Base-by-base conservation (phyloP, 2,113 vertebrate species). In the Xiphias gladius region DNA sequence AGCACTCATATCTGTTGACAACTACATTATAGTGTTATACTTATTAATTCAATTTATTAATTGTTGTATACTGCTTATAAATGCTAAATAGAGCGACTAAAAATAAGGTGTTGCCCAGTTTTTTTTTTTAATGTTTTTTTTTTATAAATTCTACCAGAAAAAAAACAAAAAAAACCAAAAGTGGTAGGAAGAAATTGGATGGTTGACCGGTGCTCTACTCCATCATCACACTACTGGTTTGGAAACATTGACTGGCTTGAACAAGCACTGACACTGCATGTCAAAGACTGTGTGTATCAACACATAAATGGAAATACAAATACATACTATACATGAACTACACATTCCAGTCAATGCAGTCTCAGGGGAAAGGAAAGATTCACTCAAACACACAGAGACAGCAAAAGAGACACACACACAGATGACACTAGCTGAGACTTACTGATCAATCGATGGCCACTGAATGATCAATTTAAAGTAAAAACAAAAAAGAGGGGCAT, bases 371-470 rank as follows among this genome's bases (percentile, higher is more conserved):
- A 88, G 67, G 82, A 86, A 3, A 92, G 84, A 79, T 80, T 66
- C 80, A 93, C 76, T 86, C 76, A 80, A 57, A 91, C 88, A 87
- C 82, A 92, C 85, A 88, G 50, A 88, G 48, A 91, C 86, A 88
- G 39, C 77, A 84, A 90, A 74, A 80, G 74, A 83, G 55, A 87
- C 39, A 69, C 62, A 91, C 80, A 90, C 69, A 89, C 30, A 89
- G 74, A 90, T 76, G 43, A 88, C 78, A 89, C 83, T 84, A 80
- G 80, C 86, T 91, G 87, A 84, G 82, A 95, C 94, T 95, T 95
- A 95, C 94, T 95, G 91, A 91, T 94, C 92, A 54, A 94, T 89
- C 76, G 94, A 89, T 80, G 94, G 94, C 93, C 94, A 94, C 92
- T 95, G 94, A 95, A 90, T 86, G 88, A 92, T 92, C 76, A 90